Evolutionary conservation across 2,888 invertebrate genomes (phyloP), one percentile per base, ranked within the genome.

Genomic region (Cosmia trapezina): DNA sequence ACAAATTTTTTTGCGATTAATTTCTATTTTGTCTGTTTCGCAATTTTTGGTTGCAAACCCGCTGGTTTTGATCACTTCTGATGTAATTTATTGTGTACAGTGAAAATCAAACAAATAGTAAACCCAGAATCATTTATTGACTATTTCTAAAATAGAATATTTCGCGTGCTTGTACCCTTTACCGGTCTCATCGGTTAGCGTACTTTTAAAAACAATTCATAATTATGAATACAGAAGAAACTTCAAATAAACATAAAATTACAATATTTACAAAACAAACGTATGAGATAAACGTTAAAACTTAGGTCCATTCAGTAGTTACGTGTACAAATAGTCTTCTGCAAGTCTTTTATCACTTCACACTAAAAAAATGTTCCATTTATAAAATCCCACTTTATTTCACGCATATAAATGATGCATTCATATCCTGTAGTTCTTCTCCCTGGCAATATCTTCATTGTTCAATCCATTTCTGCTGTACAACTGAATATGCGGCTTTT

Each of bases 401-500:
- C 41, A 22, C 61, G 62, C 9, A 43, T 43, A 8, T 45, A 17
- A 45, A 33, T 61, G 51, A 28, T 67, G 51, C 22, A 33, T 70
- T 76, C 11, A 1, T 47, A 66, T 65, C 54, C 33, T 41, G 69
- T 53, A 67, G 47, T 53, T 82, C 72, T 74, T 69, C 80, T 64
- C 19, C 63, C 54, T 47, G 33, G 61, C 45, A 63, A 74, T 43
- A 56, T 78, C 78, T 82, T 87, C 83, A 70, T 80, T 80, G 37
- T 71, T 61, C 76, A 74, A 78, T 78, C 83, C 76, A 87, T 88
- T 86, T 90, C 87, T 87, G 87, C 87, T 90, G 90, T 89, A 89
- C 88, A 91, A 89, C 88, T 84, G 89, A 87, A 87, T 85, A 85
- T 86, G 79, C 84, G 87, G 84, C 89, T 86, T 84, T 81, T 86